Conservation (phyloP, 2,797 vertebrate genomes). For the Gymnoscopelus braueri region DNA sequence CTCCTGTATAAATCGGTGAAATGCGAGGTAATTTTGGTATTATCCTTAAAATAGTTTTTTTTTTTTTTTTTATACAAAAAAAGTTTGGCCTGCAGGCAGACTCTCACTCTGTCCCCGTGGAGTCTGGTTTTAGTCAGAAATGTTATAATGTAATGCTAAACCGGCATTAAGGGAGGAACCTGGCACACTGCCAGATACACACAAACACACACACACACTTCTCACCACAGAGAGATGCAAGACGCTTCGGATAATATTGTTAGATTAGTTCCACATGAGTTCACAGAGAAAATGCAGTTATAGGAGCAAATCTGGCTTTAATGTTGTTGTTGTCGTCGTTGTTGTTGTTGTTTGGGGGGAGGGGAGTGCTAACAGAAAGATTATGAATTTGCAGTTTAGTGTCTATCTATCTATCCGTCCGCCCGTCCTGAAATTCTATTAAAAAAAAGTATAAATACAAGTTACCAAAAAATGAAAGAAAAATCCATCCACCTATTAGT, state of each 20-base stretch:
- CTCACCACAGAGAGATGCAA: constrained; percentile 30
- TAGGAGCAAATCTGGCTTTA: constrained; percentile 17
- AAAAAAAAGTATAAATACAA: no score
- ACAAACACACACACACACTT: not conserved
- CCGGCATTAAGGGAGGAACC: constrained; percentile 50
- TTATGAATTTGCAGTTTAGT: not conserved
- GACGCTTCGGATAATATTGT: constrained; percentile 26
- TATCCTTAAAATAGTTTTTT: constrained; percentile 73
- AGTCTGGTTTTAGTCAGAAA: constrained; percentile 66
- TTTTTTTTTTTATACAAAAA: no score
- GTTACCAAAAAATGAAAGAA: no score
- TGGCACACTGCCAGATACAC: constrained; percentile 37
- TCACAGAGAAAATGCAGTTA: constrained; percentile 36
- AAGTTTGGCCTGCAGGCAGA: constrained; percentile 49
- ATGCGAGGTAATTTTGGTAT: constrained; percentile 73
- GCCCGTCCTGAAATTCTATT: no score
- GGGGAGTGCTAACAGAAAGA: not conserved
- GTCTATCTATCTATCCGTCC: not conserved
- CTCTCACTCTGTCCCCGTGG: constrained; percentile 59
- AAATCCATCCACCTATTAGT: no score
- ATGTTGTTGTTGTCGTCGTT: constrained; percentile 7
- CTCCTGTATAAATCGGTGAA: constrained; percentile 60
- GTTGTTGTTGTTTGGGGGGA: not conserved
- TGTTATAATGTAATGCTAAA: constrained; percentile 57
- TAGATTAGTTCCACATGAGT: constrained; percentile 49